Conservation (phyloP, 2,797 vertebrate species). For the Helostoma temminkii region DNA sequence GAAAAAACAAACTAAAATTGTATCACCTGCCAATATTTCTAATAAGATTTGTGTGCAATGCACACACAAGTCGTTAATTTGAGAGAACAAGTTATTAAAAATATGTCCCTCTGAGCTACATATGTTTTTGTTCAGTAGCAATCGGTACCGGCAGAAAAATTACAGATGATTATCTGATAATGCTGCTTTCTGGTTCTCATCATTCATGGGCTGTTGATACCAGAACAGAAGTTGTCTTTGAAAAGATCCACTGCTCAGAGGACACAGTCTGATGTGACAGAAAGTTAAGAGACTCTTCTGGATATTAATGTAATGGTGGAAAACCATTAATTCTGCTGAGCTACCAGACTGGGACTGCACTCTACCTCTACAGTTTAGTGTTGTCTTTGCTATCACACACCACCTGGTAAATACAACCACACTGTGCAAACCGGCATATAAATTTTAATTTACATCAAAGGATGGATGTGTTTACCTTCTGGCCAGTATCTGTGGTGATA, state of each 20-base stretch:
- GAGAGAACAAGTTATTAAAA: constrained; percentile 14
- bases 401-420: constrained; percentile 41
- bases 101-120: constrained; percentile 1
- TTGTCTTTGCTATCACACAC: constrained; percentile 64
- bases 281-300: constrained; percentile 18
- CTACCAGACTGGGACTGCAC: constrained; percentile 29
- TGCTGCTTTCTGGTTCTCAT: not conserved
- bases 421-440: constrained; percentile 52
- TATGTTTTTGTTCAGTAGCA: not conserved
- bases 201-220: not conserved
- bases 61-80: constrained; percentile 25
- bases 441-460: constrained; percentile 34
- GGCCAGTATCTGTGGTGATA: constrained; percentile 92
- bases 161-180: not conserved
- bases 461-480: constrained; percentile 85
- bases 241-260: constrained; percentile 19
- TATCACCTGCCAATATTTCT: too few relatives aligned
- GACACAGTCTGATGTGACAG: constrained; percentile 15
- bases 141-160: constrained; percentile 8
- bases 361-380: constrained; percentile 54
- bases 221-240: constrained; percentile 17
- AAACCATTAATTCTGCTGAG: constrained; percentile 6
- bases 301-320: constrained; percentile 26
- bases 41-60: not conserved
- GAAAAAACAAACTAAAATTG: too few relatives aligned